Percentiles rank a stretch among this genome's conserved stretches.
These are phyloP conservation scores for Dicyrtoma fusca DNA, from an alignment of 2,888 invertebrate genomes.

Conservation along the genomic window DNA sequence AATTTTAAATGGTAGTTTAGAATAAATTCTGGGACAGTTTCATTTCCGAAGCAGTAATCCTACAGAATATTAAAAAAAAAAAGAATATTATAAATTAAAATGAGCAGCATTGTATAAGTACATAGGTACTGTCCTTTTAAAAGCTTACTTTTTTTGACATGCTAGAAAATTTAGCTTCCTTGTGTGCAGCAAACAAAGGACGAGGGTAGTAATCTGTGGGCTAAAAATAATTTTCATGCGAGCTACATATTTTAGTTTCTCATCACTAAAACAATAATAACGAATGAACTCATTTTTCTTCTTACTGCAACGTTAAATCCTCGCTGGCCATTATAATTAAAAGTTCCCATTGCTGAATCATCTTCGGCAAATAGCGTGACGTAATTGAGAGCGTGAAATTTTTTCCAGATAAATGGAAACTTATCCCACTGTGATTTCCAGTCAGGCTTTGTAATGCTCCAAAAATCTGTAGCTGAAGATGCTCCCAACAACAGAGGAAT, in stretches of 20 bases:
- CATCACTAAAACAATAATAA: not conserved
- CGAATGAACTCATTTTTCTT: not conserved
- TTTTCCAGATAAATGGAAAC: slow-evolving; percentile 76
- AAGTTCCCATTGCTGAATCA: slow-evolving; percentile 71
- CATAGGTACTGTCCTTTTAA: not conserved
- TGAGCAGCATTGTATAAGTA: not conserved
- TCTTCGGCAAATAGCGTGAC: slow-evolving; percentile 81
- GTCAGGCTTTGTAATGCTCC: slow-evolving; percentile 7
- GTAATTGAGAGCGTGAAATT: slow-evolving; percentile 71
- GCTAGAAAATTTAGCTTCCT: slow-evolving; percentile 13
- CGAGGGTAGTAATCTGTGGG: slow-evolving; percentile 82
- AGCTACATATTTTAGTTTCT: too few relatives aligned
- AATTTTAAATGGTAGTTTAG: slow-evolving; percentile 72
- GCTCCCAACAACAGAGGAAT: slow-evolving; percentile 77
- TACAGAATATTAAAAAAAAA: slow-evolving; percentile 10
- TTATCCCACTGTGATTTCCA: slow-evolving; percentile 65
- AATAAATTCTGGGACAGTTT: slow-evolving; percentile 64
- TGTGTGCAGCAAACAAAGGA: slow-evolving; percentile 70
- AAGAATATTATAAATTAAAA: too few relatives aligned
- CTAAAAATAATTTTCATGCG: too few relatives aligned
- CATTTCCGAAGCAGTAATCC: slow-evolving; percentile 26
- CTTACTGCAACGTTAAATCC: slow-evolving; percentile 65
- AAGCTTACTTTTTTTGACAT: slow-evolving; percentile 12
- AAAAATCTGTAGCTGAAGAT: slow-evolving; percentile 34
- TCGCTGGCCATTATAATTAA: slow-evolving; percentile 68